Base-by-base conservation (phyloP, 2,888 invertebrate species). In the Ditula angustiorana region DNA sequence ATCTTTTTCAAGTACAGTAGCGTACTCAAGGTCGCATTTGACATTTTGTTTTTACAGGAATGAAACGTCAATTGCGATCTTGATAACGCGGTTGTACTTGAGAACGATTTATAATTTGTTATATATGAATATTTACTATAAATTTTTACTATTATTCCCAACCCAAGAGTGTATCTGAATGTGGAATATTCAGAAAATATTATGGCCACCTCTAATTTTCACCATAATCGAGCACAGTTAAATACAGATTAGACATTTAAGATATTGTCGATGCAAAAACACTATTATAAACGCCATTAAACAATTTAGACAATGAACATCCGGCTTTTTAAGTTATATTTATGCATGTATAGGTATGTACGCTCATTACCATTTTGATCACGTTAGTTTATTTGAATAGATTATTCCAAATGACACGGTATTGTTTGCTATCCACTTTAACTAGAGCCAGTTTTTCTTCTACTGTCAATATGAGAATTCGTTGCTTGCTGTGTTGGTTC, bases 161-260 rank as follows among this genome's bases (percentile, higher is more conserved):
- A n/a, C n/a, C n/a, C n/a, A n/a, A n/a, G n/a, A n/a, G n/a, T n/a
- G n/a, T n/a, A n/a, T n/a, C n/a, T n/a, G n/a, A 61, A 23, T 66
- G 16, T 19, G 8, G 16, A 41, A 19, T 16, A 7, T 13, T 11
- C 1, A 13, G 7, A 37, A 37, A 2, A 37, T 30, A 30, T 1
- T 30, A 35, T 35, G 13, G 13, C 13, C 19, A 19, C 11, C 26
- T 26, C 11, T 21, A 53, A 35, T 55, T 24, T 55, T 5, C 19
- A 19, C 10, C 28, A 13, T 41, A n/a, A 56, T 56, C 37, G 55
- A 8, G 8, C 19, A 0, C 37, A 62, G 26, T 56, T 56, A 28
- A 62, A 62, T 56, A 62, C 13, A 56, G 61, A 37, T 62, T 28
- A 47, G 26, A 8, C 30, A 30, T 16, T 53, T 50, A n/a, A 13